Base-by-base conservation (phyloP, 2,113 vertebrate species). In the Microcebus tavaratra region DNA sequence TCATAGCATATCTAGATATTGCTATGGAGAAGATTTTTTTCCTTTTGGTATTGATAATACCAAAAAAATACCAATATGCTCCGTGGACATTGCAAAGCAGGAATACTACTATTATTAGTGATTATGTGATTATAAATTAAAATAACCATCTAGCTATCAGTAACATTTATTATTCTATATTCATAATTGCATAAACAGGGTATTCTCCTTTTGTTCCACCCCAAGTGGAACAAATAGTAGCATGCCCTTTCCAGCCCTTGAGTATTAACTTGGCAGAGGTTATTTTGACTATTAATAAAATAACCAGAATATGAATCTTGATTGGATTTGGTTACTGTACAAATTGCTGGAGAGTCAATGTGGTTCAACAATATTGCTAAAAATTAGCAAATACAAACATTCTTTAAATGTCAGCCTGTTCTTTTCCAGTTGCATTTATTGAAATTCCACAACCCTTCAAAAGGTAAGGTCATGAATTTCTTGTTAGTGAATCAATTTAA, bases 281-380 rank as follows among this genome's bases (percentile, higher is more conserved):
- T 17, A n/a, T 55, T 82, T 79, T 70, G n/a, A 42, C 15, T 88
- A 68, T 90, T 5, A 0, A 80, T 82, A 67, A 17, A 79, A 23
- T 55, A 79, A 93, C 55, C 53, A 57, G 20, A 0, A 0, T 59
- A 92, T 20, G 53, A 67, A 27, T 53, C 9, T 18, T 95, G 63
- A 2, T 83, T 96, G 92, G 72, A 72, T 82, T 95, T 1, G 1
- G 34, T 91, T 93, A 9, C 79, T 75, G 50, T 4, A 10, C 2
- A 1, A 9, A 48, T 27, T 72, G 86, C 55, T 95, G 84, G 61
- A 88, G 36, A 48, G 4, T 83, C 5, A 82, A 18, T 12, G 68
- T 68, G 72, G 61, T 67, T 93, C n/a, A 92, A 70, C 27, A 61
- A 31, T 53, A 93, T 53, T 93, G 48, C 78, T 86, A 57, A 98